These are phyloP conservation scores for Chironomus tepperi DNA, from an alignment of 1,140 invertebrate genomes.

Conservation along the genomic window DNA sequence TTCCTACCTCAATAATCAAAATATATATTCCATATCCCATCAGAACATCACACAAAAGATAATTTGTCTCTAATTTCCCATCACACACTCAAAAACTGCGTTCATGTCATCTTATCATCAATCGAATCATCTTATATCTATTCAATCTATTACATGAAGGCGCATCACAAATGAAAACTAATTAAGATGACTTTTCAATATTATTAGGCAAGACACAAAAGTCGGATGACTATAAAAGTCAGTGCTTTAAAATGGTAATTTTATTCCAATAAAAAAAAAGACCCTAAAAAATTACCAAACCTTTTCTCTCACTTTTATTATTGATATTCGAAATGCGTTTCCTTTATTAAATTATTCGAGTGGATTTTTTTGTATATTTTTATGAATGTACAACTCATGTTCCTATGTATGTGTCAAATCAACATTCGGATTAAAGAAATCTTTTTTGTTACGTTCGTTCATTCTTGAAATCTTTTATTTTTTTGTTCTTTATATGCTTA, in stretches of 20 bases:
- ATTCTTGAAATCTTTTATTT: not conserved
- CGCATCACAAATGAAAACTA: not conserved
- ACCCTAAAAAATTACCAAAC: not conserved
- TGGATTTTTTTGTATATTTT: too few species aligned
- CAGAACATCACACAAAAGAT: too few species aligned
- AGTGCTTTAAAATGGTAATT: not conserved
- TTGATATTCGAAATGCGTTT: conserved; percentile 3
- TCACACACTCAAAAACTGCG: too few species aligned
- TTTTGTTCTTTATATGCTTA: not conserved
- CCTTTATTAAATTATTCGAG: not conserved
- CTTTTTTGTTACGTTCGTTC: not conserved
- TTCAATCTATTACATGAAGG: too few species aligned
- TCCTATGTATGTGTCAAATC: too few species aligned
- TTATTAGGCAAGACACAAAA: not conserved
- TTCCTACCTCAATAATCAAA: too few species aligned
- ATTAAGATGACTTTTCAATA: conserved; percentile 14
- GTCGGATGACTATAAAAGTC: not conserved
- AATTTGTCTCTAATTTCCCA: too few species aligned
- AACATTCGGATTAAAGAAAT: not conserved
- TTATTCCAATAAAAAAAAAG: not conserved
- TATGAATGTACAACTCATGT: too few species aligned
- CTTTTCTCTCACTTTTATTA: not conserved
- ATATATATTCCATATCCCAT: too few species aligned
- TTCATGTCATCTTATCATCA: too few species aligned
- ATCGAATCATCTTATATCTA: too few species aligned